Evolutionary conservation across 2,888 invertebrate species (phyloP).

Genomic region (Amaurobius ferox): DNA sequence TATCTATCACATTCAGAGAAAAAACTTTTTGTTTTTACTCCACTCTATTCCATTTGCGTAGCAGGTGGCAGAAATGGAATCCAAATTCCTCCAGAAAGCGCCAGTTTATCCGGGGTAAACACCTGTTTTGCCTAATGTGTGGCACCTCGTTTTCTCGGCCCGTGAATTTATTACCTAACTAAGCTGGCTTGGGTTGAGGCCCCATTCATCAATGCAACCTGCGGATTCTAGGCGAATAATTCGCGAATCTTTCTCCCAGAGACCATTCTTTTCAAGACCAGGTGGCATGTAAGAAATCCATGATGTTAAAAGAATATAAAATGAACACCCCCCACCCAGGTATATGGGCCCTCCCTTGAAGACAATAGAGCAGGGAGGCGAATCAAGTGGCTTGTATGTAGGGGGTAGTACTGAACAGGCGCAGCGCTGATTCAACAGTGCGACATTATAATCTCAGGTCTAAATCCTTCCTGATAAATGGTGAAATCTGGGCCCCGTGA

Average conservation of each 20-base stretch:
- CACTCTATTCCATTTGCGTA: constrained; percentile 21
- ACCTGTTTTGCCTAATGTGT: constrained; percentile 70
- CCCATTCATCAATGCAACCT: constrained; percentile 54
- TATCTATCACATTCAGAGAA: neutral
- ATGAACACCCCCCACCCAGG: constrained; percentile 36
- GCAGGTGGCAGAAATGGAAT: constrained; percentile 56
- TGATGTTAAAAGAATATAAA: constrained; percentile 64
- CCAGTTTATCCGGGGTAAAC: constrained; percentile 55
- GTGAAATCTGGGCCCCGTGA: constrained; percentile 71
- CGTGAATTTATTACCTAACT: constrained; percentile 70
- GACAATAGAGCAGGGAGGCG: constrained; percentile 28
- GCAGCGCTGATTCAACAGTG: constrained; percentile 70
- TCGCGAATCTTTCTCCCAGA: constrained; percentile 51
- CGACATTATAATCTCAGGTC: constrained; percentile 72
- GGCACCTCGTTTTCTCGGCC: constrained; percentile 39
- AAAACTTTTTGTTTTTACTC: neutral
- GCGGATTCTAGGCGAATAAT: constrained; percentile 58
- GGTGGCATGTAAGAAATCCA: constrained; percentile 59
- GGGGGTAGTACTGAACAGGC: constrained; percentile 23
- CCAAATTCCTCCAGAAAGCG: constrained; percentile 38
- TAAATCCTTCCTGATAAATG: constrained; percentile 72
- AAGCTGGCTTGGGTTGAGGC: constrained; percentile 37
- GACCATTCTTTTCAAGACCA: constrained; percentile 63
- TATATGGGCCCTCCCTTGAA: constrained; percentile 12
- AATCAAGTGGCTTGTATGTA: constrained; percentile 9